Evolutionary conservation across 2,797 vertebrate species (phyloP), one percentile per base, ranked within the genome.

Genomic region (Champsocephalus gunnari): DNA sequence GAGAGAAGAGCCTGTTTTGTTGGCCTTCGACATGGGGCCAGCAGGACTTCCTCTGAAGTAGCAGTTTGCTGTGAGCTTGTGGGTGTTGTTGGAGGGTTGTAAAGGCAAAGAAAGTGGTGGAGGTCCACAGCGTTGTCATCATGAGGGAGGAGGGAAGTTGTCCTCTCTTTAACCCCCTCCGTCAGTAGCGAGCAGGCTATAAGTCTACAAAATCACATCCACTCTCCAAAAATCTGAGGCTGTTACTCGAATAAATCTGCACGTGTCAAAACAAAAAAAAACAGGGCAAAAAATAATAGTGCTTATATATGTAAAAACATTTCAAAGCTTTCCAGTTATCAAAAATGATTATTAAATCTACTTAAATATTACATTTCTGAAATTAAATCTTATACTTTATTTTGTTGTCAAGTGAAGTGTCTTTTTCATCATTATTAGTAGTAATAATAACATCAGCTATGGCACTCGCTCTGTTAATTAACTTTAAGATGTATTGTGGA

Each of bases 1-100:
- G 82, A 82, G 82, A 84, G 17, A 28, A 65, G 45, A 65, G 65
- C 70, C 66, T 91, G 86, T 92, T 92, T 85, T 84, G 77, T 75
- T 88, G 84, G 59, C 84, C 87, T 83, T 34, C 56, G 78, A 92
- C 87, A 79, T 24, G 16, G 48, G 63, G 82, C 72, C 79, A 86
- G 84, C 81, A 77, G 66, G 86, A 74, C 59, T 83, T 93, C 89
- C 75, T 81, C 84, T 91, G 91, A 93, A 92, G 85, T 91, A 82
- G 73, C 88, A 86, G 84, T 89, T 90, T 87, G 86, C 85, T 92
- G 86, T 71, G 79, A 92, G 79, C 8, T 55, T n/a, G 80, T 55
- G 79, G 71, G 64, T 19, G 19, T 66, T 58, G 60, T 24, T 54
- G 21, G 59, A 19, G 24, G 11, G 50, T 14, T 21, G 16, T 48